A percentile compares a stretch with the other conserved stretches of the same genome.
Evolutionary conservation across 1,140 invertebrate genomes (phyloP).

Genomic region (Andricus grossulariae): DNA sequence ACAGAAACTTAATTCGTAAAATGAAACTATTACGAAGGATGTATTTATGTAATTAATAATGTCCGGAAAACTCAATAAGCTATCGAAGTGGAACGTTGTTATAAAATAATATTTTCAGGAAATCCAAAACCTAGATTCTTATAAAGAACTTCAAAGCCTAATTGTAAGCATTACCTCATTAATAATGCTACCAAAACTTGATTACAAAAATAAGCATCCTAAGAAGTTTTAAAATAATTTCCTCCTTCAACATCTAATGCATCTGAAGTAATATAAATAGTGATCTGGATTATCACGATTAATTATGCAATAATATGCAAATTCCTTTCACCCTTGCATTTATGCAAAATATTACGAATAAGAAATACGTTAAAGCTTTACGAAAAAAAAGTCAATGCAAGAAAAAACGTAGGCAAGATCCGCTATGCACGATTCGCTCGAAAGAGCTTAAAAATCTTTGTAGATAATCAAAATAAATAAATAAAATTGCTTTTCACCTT

Average conservation of each 20-base stretch:
- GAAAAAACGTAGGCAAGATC: not conserved
- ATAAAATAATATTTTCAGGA: not conserved
- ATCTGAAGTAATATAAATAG: not conserved
- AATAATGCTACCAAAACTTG: not conserved
- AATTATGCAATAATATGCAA: not conserved
- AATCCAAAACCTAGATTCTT: constrained; percentile 16
- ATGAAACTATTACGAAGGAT: not conserved
- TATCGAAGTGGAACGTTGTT: not conserved
- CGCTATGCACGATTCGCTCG: not conserved
- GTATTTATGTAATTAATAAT: not conserved
- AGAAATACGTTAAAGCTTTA: constrained; percentile 6
- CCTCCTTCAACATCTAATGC: not conserved
- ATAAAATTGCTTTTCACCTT: not conserved
- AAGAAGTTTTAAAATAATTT: not conserved
- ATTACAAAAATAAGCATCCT: not conserved
- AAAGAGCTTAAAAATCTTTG: not conserved
- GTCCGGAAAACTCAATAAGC: no score
- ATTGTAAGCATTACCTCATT: not conserved
- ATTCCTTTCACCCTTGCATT: no score
- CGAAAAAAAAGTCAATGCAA: not conserved
- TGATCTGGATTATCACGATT: not conserved
- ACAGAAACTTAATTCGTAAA: not conserved
- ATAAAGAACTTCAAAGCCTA: not conserved
- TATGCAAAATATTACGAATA: not conserved
- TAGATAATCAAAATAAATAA: not conserved